phyloP scores from a whole-genome alignment of 2,797 vertebrate genomes.

The Arrhamphus sclerolepis region DNA sequence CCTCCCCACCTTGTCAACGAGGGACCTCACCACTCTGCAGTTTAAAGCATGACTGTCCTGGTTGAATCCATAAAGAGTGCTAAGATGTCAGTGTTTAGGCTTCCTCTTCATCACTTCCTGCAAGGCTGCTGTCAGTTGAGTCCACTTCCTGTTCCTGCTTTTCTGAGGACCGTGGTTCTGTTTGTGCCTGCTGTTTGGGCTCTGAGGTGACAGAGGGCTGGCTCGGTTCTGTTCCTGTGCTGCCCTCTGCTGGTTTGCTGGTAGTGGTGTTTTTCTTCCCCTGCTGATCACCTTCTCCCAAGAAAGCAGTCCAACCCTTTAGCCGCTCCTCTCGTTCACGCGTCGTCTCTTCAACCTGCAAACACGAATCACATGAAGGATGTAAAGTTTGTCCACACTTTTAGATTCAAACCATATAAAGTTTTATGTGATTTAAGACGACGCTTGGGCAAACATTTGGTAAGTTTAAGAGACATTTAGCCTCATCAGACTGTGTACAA shows the following conservation, averaged over 20 bases:
- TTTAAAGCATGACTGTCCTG: slow-evolving; percentile 20
- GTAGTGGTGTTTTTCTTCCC: background rate
- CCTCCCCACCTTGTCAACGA: slow-evolving; percentile 1
- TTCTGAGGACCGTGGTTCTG: slow-evolving; percentile 31
- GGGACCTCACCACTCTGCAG: slow-evolving; percentile 24
- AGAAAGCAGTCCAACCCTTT: slow-evolving; percentile 89
- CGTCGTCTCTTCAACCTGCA: slow-evolving; percentile 92
- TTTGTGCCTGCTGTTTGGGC: slow-evolving; percentile 39
- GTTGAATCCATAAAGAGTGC: slow-evolving; percentile 50
- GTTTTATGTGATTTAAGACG: background rate
- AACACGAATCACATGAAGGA: background rate
- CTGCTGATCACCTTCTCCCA: slow-evolving; percentile 68
- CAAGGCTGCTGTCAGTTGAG: slow-evolving; percentile 93
- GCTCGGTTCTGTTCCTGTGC: slow-evolving; percentile 34
- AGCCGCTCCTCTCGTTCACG: slow-evolving; percentile 95
- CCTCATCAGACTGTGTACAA: background rate
- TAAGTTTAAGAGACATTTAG: background rate
- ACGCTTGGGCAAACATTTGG: background rate
- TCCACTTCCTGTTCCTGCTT: slow-evolving; percentile 68
- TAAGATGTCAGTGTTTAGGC: slow-evolving; percentile 44
- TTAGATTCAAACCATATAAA: no score
- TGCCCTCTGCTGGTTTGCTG: slow-evolving; percentile 47
- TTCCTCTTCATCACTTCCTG: slow-evolving; percentile 87
- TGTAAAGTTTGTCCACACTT: background rate
- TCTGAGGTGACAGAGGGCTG: slow-evolving; percentile 51